Evolutionary conservation across 2,113 vertebrate genomes (phyloP), one percentile per base, ranked within the genome.

Genomic region (Colaptes auratus): DNA sequence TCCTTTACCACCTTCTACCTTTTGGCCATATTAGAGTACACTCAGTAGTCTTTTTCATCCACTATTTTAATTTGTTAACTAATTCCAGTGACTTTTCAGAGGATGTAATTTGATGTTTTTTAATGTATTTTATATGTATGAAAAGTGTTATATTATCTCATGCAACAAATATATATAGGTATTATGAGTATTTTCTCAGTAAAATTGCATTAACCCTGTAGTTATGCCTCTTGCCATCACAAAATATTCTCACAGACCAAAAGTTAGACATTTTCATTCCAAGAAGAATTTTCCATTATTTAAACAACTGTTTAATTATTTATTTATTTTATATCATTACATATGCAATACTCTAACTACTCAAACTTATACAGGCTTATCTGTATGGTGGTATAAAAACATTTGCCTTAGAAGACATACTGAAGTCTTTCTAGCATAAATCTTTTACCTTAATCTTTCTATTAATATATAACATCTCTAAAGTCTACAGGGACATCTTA

Each of bases 401-500:
- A 61, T 65, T 82, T 72, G 10, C 81, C 30, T 36, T 89, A 72
- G 42, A 83, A 89, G 27, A n/a, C 15, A 31, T 88, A 20, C 20
- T 55, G 27, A 94, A 63, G 28, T 28, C 36, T 95, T 44, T 86
- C 52, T 82, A 78, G 55, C 52, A 69, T 81, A 72, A 65, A 31
- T 31, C n/a, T 67, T 44, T 86, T 80, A 91, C 92, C 53, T 78
- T 25, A 63, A 63, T 60, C 92, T 89, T 67, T 48, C n/a, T 82
- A 30, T 67, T 86, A 77, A 72, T 58, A 87, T 74, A 86, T 65
- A 91, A 82, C 82, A 86, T 72, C 70, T 75, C 56, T 87, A 60
- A 91, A 91, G 36, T 96, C 97, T 96, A 72, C 86, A 71, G 93
- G 91, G 94, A 95, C 72, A 92, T 86, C 65, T 88, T 86, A 81